phyloP scores from a whole-genome alignment of 2,113 vertebrate species.

The Cairina moschata region DNA sequence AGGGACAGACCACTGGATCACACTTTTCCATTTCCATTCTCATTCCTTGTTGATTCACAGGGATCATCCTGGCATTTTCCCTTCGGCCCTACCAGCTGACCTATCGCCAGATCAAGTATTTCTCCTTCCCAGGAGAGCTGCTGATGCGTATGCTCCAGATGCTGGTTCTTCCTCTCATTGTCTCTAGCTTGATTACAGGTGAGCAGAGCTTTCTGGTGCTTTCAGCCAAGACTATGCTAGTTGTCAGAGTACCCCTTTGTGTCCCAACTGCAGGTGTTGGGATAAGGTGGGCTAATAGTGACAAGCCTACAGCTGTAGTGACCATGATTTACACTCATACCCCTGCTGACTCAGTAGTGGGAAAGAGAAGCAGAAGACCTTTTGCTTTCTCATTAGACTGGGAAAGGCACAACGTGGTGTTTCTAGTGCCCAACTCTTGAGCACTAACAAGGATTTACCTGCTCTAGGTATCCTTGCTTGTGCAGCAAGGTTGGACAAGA shows the following conservation, averaged over 20 bases:
- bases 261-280: neutral
- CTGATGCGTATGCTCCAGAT: constrained; percentile 99
- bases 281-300: neutral
- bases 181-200: constrained; percentile 98
- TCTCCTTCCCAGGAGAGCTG: constrained; percentile 94
- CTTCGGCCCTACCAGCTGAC: constrained; percentile 88
- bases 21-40: neutral
- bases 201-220: constrained; percentile 1
- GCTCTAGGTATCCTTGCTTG: neutral
- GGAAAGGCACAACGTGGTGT: neutral
- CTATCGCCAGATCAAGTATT: constrained; percentile 93
- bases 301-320: neutral
- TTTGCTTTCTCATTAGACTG: neutral
- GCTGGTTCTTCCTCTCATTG: constrained; percentile 93
- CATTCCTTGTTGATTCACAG: constrained; percentile 69
- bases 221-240: neutral
- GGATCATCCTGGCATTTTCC: constrained; percentile 87
- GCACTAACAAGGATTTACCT: neutral
- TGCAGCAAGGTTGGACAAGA: neutral
- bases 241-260: neutral
- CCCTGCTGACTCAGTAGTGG: neutral
- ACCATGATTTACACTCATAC: neutral
- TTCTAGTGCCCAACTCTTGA: neutral
- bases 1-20: neutral
- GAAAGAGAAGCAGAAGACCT: neutral